phyloP scores from a whole-genome alignment of 2,797 vertebrate species.

The Tenualosa ilisha region DNA sequence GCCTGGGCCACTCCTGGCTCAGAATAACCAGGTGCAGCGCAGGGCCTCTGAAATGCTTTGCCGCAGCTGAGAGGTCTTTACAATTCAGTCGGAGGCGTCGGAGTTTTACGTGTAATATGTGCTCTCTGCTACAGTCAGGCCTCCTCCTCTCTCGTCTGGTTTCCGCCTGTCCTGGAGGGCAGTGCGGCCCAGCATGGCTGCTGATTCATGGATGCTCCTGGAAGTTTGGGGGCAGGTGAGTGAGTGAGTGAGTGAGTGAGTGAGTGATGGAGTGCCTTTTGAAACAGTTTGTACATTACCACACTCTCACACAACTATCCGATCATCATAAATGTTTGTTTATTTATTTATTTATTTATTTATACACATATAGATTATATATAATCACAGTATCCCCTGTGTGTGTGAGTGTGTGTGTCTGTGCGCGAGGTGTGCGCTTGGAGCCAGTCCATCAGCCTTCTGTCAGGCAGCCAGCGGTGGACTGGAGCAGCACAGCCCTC shows the following conservation, averaged over 20 bases:
- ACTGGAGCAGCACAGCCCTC: neutral
- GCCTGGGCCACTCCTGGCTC: neutral
- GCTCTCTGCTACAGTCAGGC: neutral
- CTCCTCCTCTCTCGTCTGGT: neutral
- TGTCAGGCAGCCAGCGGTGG: neutral
- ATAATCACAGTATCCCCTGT: too few relatives aligned
- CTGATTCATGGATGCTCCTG: neutral
- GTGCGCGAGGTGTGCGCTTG: neutral
- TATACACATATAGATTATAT: too few relatives aligned
- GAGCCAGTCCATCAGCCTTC: neutral
- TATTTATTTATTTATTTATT: too few relatives aligned
- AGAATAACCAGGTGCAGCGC: neutral
- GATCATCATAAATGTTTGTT: conserved; percentile 23
- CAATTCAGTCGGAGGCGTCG: neutral
- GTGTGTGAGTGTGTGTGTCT: too few relatives aligned
- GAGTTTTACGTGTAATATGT: neutral
- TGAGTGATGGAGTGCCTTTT: neutral
- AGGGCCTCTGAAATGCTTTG: neutral
- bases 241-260: too few relatives aligned
- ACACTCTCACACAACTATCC: conserved; percentile 42
- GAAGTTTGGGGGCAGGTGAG: neutral
- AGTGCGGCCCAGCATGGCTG: neutral
- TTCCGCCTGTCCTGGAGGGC: neutral
- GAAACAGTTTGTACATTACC: conserved; percentile 58
- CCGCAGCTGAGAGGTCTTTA: conserved; percentile 1